phyloP scores from a whole-genome alignment of 1,140 invertebrate species.

The Orchestia grillus region DNA sequence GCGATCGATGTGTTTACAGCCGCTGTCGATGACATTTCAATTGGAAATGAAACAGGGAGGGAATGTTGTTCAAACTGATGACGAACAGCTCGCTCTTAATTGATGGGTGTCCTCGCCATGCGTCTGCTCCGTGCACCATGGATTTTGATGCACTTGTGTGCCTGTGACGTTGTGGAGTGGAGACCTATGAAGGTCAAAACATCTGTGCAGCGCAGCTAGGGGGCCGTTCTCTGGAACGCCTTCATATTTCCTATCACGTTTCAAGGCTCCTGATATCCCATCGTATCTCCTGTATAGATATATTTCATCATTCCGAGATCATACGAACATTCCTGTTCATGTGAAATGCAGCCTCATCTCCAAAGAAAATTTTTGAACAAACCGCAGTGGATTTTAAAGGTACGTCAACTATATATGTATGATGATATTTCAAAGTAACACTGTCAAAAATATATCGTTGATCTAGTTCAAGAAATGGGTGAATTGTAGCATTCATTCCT shows the following conservation, averaged over 20 bases:
- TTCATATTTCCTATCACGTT: background rate
- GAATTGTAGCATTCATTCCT: background rate
- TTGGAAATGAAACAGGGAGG: background rate
- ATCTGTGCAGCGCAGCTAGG: background rate
- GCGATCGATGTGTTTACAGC: background rate
- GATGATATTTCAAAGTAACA: background rate
- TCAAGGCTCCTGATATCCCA: background rate
- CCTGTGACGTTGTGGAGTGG: background rate
- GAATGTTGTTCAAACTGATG: background rate
- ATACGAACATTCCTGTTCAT: no score
- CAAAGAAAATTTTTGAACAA: no score
- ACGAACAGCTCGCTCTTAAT: background rate
- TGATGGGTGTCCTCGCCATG: background rate
- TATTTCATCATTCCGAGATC: background rate
- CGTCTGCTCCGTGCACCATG: background rate
- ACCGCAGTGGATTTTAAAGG: no score
- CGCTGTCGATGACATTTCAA: background rate
- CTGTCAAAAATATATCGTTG: background rate
- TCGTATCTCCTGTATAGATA: background rate
- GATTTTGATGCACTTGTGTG: background rate
- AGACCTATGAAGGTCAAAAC: background rate
- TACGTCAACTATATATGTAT: no score
- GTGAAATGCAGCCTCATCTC: no score
- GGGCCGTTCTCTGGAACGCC: background rate
- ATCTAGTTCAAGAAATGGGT: background rate